Evolutionary conservation across 2,113 vertebrate species (phyloP), one percentile per base, ranked within the genome.

Genomic region (Glaucidium brasilianum): DNA sequence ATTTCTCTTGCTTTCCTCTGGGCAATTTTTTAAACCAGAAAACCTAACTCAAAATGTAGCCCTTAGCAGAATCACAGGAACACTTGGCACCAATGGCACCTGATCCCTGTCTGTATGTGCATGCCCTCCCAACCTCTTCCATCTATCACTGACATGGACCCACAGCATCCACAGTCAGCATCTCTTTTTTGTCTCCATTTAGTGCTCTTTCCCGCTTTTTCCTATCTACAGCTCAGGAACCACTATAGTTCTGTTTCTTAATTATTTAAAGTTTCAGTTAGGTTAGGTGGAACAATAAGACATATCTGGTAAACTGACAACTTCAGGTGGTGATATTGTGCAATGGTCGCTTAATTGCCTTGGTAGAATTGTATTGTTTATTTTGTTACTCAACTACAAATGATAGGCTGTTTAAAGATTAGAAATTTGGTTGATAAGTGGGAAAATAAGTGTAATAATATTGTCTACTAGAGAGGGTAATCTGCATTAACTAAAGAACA

Each of bases 341-440:
- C 53, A 96, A 89, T 69, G n/a, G 87, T 92, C 95, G 20, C n/a
- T 89, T 86, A 52, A 72, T 88, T 89, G 30, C 76, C n/a, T 71
- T 68, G 25, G 41, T 60, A 67, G 52, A 93, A 88, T 76, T n/a
- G 49, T 17, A 32, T 9, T 93, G 64, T 94, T 96, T 93, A 71
- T 85, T 92, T 85, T 94, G 39, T 94, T 87, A 94, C 83, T 86
- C 80, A 94, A 66, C 66, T 85, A 89, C 80, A 82, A 96, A 85
- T 45, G 52, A 76, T 68, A 87, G 66, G 27, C 35, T 2, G 4
- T 95, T 94, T 92, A 88, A 91, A 92, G 84, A 85, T 94, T 73
- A 91, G 86, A 82, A 89, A 91, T 91, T 64, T 62, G 19, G 32
- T 72, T 94, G 92, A 89, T 91, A 89, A 95, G 64, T 45, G 45